Base-by-base conservation (phyloP, 2,797 vertebrate species). In the Sebastolobus altivelis region DNA sequence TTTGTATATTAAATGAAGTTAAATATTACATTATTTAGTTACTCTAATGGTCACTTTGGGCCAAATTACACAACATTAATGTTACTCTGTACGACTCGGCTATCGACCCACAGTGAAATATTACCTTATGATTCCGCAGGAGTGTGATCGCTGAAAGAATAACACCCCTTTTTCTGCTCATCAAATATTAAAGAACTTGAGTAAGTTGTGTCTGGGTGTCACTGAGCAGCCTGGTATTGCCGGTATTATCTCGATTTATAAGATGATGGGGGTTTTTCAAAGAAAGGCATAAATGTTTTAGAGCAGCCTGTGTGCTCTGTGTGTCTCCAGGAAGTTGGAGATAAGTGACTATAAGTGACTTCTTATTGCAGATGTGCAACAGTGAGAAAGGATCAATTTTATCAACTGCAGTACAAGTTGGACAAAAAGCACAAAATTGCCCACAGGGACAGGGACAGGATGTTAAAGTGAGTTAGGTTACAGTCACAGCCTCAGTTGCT, bases 171-270 rank as follows among this genome's bases (percentile, higher is more conserved):
- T 66, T 79, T 37, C 43, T 65, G 55, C 83, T 82, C 65, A 77
- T 92, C 38, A 88, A 89, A 83, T 84, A 84, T 87, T 85, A 72
- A 90, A 80, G 68, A 54, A 37, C 56, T 22, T 67, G 37, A 79
- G 58, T 67, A 74, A 69, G 31, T 76, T 59, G 61, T 72, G 29
- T 52, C 59, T 72, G 61, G 54, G 72, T 75, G 81, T 84, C 80
- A 74, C 68, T 16, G 75, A 69, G 33, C 5, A 67, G 29, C 6
- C 13, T 9, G 5, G 9, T 55, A 16, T 81, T 33, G 31, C 65
- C 77, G 4, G 6, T 49, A 13, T 81, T 33, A 37, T 68, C 75
- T 55, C 13, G 2, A n/a, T 79, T 72, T 49, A 79, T 71, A 73
- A 55, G 46, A 75, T 20, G 6, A 68, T 22, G n/a, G 11, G 49